These are phyloP conservation scores for Selene dorsalis DNA, from an alignment of 2,797 vertebrate species.

Conservation along the genomic window DNA sequence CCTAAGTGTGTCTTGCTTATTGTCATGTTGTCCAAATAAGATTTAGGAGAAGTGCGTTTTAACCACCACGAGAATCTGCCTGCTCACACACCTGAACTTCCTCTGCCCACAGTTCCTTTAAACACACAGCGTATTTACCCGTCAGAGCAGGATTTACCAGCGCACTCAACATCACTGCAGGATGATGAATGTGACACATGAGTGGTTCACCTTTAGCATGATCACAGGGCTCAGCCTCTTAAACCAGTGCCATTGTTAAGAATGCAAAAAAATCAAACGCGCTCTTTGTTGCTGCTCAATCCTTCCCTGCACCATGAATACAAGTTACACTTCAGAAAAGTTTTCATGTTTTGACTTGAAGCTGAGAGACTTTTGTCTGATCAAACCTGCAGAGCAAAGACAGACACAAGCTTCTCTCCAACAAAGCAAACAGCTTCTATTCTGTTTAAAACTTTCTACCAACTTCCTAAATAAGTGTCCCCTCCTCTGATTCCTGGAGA, in stretches of 20 bases:
- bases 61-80: constrained; percentile 34
- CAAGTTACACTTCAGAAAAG: constrained; percentile 29
- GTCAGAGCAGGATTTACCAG: constrained; percentile 61
- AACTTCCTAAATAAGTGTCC: constrained; percentile 51
- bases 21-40: constrained; percentile 62
- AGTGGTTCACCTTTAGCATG: constrained; percentile 64
- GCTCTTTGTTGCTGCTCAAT: constrained; percentile 57
- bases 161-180: constrained; percentile 50
- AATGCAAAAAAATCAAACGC: constrained; percentile 36
- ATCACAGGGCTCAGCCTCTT: constrained; percentile 55
- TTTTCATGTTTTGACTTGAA: constrained; percentile 79
- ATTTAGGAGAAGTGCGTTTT: constrained; percentile 60
- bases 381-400: constrained; percentile 52
- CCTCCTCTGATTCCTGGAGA: constrained; percentile 28
- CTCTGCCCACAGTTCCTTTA: constrained; percentile 45
- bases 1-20: constrained; percentile 50
- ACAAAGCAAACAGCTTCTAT: neutral
- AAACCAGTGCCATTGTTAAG: constrained; percentile 51
- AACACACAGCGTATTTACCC: constrained; percentile 48
- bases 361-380: constrained; percentile 47
- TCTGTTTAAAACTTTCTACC: constrained; percentile 33
- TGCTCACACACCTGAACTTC: constrained; percentile 69
- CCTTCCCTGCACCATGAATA: constrained; percentile 50
- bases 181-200: constrained; percentile 61
- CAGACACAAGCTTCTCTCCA: constrained; percentile 30